A percentile compares a stretch with the other conserved stretches of the same genome.
Evolutionary conservation across 2,113 vertebrate species (phyloP).

Genomic region (Argyrosomus japonicus): DNA sequence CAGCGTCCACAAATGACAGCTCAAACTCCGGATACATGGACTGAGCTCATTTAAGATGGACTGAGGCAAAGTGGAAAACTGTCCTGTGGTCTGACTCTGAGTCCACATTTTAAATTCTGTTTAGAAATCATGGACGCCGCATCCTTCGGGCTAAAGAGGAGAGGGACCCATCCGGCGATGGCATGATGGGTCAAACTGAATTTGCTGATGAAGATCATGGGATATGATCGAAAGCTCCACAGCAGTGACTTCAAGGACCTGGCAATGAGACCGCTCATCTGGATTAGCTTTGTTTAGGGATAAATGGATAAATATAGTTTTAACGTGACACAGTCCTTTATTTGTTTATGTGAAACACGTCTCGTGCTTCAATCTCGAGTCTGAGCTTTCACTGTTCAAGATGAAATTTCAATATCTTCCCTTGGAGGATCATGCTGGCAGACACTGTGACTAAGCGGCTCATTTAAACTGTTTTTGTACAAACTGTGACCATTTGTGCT

Average conservation of each 20-base stretch:
- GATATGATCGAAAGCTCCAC: background rate
- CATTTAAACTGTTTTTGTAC: slow-evolving; percentile 31
- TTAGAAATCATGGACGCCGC: no score
- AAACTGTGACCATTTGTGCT: slow-evolving; percentile 27
- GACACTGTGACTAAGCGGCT: slow-evolving; percentile 20
- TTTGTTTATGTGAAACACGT: slow-evolving; percentile 19
- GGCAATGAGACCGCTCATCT: background rate
- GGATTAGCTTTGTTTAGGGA: background rate
- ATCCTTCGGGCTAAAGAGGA: no score
- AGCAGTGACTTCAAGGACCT: background rate
- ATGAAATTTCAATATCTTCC: background rate
- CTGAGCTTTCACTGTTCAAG: slow-evolving; percentile 11
- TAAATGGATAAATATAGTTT: slow-evolving; percentile 1
- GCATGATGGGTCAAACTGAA: background rate
- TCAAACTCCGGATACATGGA: no score
- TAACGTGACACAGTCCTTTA: background rate
- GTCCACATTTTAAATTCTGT: no score
- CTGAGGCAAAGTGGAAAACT: no score
- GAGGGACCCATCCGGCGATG: no score
- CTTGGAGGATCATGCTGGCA: slow-evolving; percentile 2
- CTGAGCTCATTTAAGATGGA: no score
- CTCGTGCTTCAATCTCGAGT: background rate
- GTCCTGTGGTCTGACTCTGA: no score
- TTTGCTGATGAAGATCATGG: background rate
- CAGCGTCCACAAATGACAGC: no score